Evolutionary conservation across 2,797 vertebrate genomes (phyloP).

Genomic region (Alfaro cultratus): DNA sequence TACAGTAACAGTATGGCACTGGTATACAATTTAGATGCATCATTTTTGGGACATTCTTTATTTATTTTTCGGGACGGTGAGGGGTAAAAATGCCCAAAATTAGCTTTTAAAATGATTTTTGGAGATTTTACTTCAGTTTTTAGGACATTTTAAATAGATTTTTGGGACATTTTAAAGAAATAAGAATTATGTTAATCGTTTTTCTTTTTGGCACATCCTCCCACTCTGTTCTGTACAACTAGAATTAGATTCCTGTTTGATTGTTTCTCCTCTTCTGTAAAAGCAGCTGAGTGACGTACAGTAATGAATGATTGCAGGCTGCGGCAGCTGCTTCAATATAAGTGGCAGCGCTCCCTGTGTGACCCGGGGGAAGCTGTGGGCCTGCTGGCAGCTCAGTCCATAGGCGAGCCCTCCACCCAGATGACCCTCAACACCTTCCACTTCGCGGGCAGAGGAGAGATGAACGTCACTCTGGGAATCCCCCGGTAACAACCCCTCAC

Average conservation of each 20-base stretch:
- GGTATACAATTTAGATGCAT: no score
- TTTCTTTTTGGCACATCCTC: no score
- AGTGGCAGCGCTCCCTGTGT: conserved; percentile 95
- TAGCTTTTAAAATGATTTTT: no score
- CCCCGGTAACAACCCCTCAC: conserved; percentile 84
- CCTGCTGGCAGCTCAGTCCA: conserved; percentile 95
- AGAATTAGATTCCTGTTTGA: neutral
- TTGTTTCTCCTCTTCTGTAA: neutral
- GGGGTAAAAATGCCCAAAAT: no score
- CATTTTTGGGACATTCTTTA: no score
- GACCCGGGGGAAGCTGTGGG: conserved; percentile 97
- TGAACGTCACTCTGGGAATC: conserved; percentile 98
- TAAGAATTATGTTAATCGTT: no score
- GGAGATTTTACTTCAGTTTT: no score
- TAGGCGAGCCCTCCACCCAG: conserved; percentile 97
- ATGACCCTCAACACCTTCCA: conserved; percentile 99
- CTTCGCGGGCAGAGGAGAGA: conserved; percentile 98
- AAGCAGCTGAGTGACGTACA: neutral
- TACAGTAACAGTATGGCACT: no score
- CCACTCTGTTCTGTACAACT: neutral
- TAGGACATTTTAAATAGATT: no score
- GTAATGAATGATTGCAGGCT: conserved; percentile 75
- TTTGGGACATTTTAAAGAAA: no score
- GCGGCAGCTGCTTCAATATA: conserved; percentile 86
- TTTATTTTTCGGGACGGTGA: no score